Percentiles rank a stretch among this genome's conserved stretches.
Conservation (phyloP, 64 coral and sea anemone species). For the Dendrophyllia cribrosa region DNA sequence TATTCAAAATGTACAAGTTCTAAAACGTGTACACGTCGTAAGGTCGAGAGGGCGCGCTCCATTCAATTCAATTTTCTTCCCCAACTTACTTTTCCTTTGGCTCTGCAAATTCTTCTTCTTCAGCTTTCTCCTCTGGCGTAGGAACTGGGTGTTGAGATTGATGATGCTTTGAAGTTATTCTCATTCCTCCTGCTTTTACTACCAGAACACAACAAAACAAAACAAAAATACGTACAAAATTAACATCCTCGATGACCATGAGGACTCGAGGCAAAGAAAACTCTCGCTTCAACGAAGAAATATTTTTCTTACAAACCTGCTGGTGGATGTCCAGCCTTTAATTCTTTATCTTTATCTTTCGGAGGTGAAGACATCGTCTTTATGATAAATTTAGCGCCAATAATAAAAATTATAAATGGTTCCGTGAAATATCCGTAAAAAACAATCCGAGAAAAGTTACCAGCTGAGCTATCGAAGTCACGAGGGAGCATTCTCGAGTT, state of each 20-base stretch:
- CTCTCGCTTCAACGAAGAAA: neutral
- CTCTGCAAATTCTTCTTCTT: slow-evolving; percentile 97
- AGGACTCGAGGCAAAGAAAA: neutral
- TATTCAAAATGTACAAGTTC: neutral
- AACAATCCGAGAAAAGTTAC: neutral
- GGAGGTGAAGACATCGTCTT: slow-evolving; percentile 75
- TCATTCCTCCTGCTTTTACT: slow-evolving; percentile 98
- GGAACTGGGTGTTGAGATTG: slow-evolving; percentile 57
- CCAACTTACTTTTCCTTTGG: slow-evolving; percentile 69
- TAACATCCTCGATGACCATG: neutral
- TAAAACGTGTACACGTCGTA: neutral
- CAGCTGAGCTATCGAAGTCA: slow-evolving; percentile 38
- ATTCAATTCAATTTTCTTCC: neutral
- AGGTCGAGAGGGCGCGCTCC: neutral
- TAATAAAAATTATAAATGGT: neutral
- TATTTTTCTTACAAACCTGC: slow-evolving; percentile 61
- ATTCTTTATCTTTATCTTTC: slow-evolving; percentile 77
- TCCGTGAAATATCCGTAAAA: neutral
- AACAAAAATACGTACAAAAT: neutral
- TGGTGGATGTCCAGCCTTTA: slow-evolving; percentile 92
- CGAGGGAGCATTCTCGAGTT: neutral
- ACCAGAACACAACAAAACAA: slow-evolving; percentile 8
- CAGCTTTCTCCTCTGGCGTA: slow-evolving; percentile 95
- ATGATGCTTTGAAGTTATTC: slow-evolving; percentile 92
- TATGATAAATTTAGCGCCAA: neutral